Percentiles rank a stretch among this genome's conserved stretches.
phyloP scores from a whole-genome alignment of 2,888 invertebrate genomes.

The Arenicola marina region DNA sequence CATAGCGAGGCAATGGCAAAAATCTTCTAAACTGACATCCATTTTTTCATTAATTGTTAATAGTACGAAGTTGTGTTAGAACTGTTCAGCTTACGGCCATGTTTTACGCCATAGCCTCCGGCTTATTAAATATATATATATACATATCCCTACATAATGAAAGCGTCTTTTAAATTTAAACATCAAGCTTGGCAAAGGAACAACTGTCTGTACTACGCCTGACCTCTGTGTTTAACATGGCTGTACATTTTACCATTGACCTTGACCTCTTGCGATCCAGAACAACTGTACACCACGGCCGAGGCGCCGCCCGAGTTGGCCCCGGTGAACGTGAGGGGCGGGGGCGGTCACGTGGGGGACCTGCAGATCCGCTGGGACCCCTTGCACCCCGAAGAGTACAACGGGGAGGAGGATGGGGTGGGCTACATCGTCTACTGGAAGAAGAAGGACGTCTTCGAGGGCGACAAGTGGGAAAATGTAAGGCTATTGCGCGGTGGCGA shows the following conservation, averaged over 20 bases:
- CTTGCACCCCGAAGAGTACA: conserved; percentile 71
- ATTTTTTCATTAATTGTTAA: no score
- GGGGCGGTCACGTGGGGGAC: conserved; percentile 94
- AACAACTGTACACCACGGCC: conserved; percentile 68
- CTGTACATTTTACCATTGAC: neutral
- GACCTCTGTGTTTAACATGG: neutral
- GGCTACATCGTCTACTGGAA: conserved; percentile 86
- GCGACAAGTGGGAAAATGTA: conserved; percentile 29
- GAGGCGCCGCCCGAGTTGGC: conserved; percentile 80
- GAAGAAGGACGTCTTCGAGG: conserved; percentile 21
- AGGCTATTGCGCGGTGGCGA: no score
- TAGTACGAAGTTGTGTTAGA: no score
- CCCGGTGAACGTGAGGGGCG: conserved; percentile 83
- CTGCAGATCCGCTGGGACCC: conserved; percentile 75
- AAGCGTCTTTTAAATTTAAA: no score
- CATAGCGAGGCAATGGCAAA: no score
- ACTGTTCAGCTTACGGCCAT: no score
- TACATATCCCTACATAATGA: no score
- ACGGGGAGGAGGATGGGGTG: conserved; percentile 85
- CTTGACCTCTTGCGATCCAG: neutral
- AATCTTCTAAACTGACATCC: no score
- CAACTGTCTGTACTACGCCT: no score
- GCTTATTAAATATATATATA: no score
- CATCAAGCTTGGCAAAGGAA: no score
- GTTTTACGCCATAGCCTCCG: no score